These are phyloP conservation scores for Zaprionus gabonicus DNA, from an alignment of 1,140 invertebrate genomes.

Conservation along the genomic window DNA sequence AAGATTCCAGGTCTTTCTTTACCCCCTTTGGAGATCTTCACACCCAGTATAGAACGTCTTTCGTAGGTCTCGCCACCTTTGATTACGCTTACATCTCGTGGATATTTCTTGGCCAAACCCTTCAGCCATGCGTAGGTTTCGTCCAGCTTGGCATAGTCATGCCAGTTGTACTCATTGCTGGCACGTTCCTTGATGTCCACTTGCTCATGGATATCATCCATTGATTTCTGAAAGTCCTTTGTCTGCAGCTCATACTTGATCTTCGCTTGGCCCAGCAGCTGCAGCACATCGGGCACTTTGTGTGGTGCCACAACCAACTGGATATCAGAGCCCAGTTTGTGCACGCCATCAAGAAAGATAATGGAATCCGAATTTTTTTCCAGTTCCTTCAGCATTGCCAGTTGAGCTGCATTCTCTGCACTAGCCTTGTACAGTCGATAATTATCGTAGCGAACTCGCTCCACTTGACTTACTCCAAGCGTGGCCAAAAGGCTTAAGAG, in stretches of 20 bases:
- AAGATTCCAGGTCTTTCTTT: constrained; percentile 83
- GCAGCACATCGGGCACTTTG: constrained; percentile 75
- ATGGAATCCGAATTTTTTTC: constrained; percentile 73
- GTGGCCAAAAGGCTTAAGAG: constrained; percentile 64
- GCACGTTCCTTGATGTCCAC: constrained; percentile 58
- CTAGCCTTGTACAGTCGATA: constrained; percentile 85
- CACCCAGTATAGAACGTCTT: constrained; percentile 87
- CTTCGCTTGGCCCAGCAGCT: constrained; percentile 75
- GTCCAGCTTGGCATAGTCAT: constrained; percentile 84
- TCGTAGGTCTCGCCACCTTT: constrained; percentile 86
- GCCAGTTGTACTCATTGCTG: constrained; percentile 72
- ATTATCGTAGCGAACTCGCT: constrained; percentile 84
- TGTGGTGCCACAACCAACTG: constrained; percentile 80
- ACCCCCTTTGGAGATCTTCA: constrained; percentile 86
- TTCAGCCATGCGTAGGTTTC: constrained; percentile 86
- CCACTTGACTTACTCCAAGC: constrained; percentile 53
- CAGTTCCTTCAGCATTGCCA: constrained; percentile 76
- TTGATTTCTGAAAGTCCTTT: constrained; percentile 60
- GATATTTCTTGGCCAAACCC: constrained; percentile 81
- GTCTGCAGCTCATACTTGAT: constrained; percentile 82
- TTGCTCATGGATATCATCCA: constrained; percentile 67
- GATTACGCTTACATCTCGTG: constrained; percentile 84
- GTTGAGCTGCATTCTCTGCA: constrained; percentile 75
- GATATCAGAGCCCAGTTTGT: constrained; percentile 57
- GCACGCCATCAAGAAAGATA: constrained; percentile 74